These are phyloP conservation scores for Drosophila dunni DNA, from an alignment of 1,140 invertebrate species.

Conservation along the genomic window DNA sequence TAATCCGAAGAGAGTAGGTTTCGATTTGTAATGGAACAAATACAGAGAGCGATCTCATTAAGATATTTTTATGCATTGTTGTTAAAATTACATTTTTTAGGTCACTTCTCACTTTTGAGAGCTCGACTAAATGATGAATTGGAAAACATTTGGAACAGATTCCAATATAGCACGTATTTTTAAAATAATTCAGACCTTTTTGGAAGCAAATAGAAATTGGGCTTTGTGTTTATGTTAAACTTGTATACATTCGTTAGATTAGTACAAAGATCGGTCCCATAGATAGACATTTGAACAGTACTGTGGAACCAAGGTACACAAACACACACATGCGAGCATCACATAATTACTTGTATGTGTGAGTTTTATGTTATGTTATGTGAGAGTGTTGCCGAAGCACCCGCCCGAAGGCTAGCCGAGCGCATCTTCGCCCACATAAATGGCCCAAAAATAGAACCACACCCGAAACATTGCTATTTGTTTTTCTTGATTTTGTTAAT, in stretches of 20 bases:
- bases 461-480: slow-evolving; percentile 76
- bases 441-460: slow-evolving; percentile 68
- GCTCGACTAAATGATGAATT: neutral
- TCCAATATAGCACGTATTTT: neutral
- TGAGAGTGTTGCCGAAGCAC: slow-evolving; percentile 24
- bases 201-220: neutral
- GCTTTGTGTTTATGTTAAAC: slow-evolving; percentile 19
- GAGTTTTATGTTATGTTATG: neutral
- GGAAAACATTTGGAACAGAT: neutral
- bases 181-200: neutral
- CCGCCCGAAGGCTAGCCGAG: slow-evolving; percentile 66
- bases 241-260: slow-evolving; percentile 28
- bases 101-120: neutral
- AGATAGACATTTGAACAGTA: slow-evolving; percentile 39
- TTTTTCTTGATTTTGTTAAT: slow-evolving; percentile 70
- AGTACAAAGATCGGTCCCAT: slow-evolving; percentile 27
- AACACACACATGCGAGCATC: neutral
- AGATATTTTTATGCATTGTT: too few species aligned
- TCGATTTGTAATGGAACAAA: too few species aligned
- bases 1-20: too few species aligned
- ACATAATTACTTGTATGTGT: neutral
- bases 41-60: too few species aligned
- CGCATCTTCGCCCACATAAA: slow-evolving; percentile 71
- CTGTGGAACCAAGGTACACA: slow-evolving; percentile 31
- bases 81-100: too few species aligned